Base-by-base conservation (phyloP, 2,888 invertebrate genomes). In the Julus scanicus region DNA sequence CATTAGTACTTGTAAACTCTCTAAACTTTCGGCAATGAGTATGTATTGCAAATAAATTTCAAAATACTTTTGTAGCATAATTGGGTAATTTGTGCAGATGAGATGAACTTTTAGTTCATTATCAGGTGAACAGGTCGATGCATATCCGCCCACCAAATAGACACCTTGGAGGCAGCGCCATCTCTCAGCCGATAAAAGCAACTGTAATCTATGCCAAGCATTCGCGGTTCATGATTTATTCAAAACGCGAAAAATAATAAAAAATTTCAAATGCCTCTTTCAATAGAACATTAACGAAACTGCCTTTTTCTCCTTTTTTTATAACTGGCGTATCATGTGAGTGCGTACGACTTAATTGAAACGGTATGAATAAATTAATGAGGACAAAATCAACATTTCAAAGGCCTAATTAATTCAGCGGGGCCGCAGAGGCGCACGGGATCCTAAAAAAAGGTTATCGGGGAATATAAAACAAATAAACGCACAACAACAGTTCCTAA, bases 361-460 rank as follows among this genome's bases (percentile, higher is more conserved):
- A 71, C 71, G 20, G 29, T 29, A 71, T 71, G 71, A 71, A 71
- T 71, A 71, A 20, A 71, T 71, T 71, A 71, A 71, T 71, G 71
- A 71, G 71, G 20, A 71, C 71, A 71, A 71, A 71, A 71, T 71
- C 71, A 71, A 71, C 71, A 71, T 71, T 71, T 71, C 71, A 71
- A 71, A 71, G 20, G 71, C 71, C 71, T 71, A 71, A 71, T 71
- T 71, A 71, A 71, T 71, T 71, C 71, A 6, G 71, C 71, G 6
- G 0, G 71, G 20, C 29, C 71, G 71, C 8, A 71, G n/a, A 20
- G 5, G 63, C 63, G 29, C 71, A 29, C 71, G 20, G 71, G 71
- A 71, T 71, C 71, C 71, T 71, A 71, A 71, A 71, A 63, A 71
- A 71, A 71, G 71, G 71, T 71, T 71, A 71, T 71, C 71, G 71